Base-by-base conservation (phyloP, 2,888 invertebrate genomes). In the Cepaea hortensis region DNA sequence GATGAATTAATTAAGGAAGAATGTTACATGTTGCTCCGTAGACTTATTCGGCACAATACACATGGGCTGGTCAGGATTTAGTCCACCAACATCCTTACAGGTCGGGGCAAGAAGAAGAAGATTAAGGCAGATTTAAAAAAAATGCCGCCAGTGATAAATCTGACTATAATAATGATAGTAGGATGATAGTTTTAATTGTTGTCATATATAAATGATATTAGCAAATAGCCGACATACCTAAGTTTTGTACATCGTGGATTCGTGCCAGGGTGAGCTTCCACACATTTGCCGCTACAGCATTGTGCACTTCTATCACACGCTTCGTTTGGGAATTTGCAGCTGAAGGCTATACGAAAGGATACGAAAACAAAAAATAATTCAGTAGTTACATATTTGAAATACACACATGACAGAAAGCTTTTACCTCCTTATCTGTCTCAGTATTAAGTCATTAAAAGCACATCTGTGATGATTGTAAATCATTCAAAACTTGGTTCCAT, bases 291-390 rank as follows among this genome's bases (percentile, higher is more conserved):
- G 46, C 88, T 88, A 68, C 89, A 89, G 72, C 87, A 87, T 35
- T 89, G 87, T 0, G 35, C 46, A 79, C 87, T 83, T 18, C 48
- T 76, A 23, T 85, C 85, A 77, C 89, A 88, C 3, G 88, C 88
- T 55, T 89, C 89, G 76, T 89, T 89, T 62, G 88, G 88, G 72
- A 86, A 88, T 81, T 89, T 89, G 87, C 89, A 89, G 86, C 83
- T 85, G 76, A 88, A 85, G 46, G 82, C 88, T 88, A 72, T n/a
- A 55, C 55, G 55, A 55, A 55, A 55, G 55, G 55, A 55, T 55
- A 35, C 35, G 35, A 35, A 35, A 35, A 55, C 4, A n/a, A 9
- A 23, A 65, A 13, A 81, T 2, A 3, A 62, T 5, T 6, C n/a
- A 62, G 9, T 18, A 46, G 65, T 65, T 6, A 18, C 50, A 6